Conservation (phyloP, 2,113 vertebrate species). For the Sceloporus tristichus region DNA sequence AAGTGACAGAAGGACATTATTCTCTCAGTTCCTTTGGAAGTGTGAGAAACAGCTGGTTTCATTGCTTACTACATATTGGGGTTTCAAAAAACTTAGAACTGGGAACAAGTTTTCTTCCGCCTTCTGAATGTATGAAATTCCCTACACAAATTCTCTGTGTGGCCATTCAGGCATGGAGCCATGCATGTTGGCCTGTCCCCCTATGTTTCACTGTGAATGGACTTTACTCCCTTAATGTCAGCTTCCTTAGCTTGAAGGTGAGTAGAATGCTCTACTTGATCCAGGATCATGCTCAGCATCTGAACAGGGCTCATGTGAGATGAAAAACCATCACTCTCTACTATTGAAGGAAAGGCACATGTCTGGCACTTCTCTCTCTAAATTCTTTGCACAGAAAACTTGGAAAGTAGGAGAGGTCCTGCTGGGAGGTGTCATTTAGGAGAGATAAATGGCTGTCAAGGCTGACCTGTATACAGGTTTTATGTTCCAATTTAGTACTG, state of each 20-base stretch:
- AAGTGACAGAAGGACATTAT: neutral
- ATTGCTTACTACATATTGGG: neutral
- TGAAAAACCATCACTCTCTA: neutral
- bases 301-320: neutral
- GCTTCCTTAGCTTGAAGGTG: no score
- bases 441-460: neutral
- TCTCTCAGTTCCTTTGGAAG: neutral
- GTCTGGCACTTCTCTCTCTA: neutral
- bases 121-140: no score
- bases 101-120: neutral
- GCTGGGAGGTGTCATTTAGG: neutral
- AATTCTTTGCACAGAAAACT: neutral
- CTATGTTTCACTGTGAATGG: no score
- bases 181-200: no score
- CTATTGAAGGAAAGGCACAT: neutral
- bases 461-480: neutral
- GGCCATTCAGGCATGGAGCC: no score
- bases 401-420: neutral
- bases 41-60: neutral
- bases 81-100: neutral
- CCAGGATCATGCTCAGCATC: no score
- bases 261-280: no score
- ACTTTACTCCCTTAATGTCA: no score
- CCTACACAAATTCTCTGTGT: no score
- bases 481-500: no score